Conservation (phyloP, 2,113 vertebrate species). For the Cheilinus undulatus region DNA sequence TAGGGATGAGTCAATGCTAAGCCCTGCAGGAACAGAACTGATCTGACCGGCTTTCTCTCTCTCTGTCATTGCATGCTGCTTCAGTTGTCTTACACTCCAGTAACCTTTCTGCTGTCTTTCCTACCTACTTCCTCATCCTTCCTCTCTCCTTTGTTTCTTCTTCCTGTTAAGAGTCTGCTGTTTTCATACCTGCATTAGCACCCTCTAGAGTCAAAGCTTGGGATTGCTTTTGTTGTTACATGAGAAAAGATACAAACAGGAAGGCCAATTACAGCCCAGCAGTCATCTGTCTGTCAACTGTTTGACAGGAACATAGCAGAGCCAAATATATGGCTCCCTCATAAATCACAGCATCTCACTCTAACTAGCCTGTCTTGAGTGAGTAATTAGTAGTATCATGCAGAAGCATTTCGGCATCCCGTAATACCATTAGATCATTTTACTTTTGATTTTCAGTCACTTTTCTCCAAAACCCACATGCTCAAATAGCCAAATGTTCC, state of each 20-base stretch:
- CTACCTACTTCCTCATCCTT: constrained; percentile 43
- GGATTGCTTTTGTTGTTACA: constrained; percentile 71
- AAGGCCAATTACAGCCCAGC: constrained; percentile 77
- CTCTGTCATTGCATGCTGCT: background rate
- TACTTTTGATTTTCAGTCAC: constrained; percentile 82
- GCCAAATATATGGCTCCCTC: constrained; percentile 74
- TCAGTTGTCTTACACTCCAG: constrained; percentile 14
- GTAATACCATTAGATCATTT: constrained; percentile 79
- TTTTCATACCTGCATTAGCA: constrained; percentile 30
- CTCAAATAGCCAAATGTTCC: constrained; percentile 79
- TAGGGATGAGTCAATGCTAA: constrained; percentile 57
- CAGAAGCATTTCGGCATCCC: constrained; percentile 71
- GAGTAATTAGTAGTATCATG: constrained; percentile 81
- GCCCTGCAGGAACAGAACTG: constrained; percentile 63
- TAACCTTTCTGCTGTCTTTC: constrained; percentile 37
- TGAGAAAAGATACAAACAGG: constrained; percentile 78
- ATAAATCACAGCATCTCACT: constrained; percentile 79
- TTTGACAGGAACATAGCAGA: constrained; percentile 79
- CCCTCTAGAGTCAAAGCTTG: constrained; percentile 67
- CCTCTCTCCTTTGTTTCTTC: constrained; percentile 48
- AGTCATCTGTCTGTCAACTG: constrained; percentile 79
- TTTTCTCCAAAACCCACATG: constrained; percentile 77
- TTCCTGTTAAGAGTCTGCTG: constrained; percentile 50
- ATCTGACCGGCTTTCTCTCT: constrained; percentile 59
- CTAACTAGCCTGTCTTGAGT: constrained; percentile 78